Evolutionary conservation across 2,888 invertebrate genomes (phyloP), one percentile per base, ranked within the genome.

Genomic region (Thumatha senex): DNA sequence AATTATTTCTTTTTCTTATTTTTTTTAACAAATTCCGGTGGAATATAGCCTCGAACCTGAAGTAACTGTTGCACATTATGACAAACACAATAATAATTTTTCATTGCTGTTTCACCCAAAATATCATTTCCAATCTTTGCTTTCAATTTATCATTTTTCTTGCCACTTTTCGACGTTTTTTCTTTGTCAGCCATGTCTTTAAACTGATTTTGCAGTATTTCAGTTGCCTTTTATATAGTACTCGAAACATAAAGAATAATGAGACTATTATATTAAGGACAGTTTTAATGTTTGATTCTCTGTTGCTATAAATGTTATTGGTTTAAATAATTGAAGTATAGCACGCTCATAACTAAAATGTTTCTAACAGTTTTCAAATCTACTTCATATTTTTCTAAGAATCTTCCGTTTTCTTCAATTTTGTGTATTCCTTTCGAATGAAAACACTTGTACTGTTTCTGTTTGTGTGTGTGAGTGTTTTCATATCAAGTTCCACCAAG

Each of bases 81-180:
- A 66, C 98, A 98, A 0, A 96, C 97, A 74, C 96, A 97, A 79
- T 98, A 98, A 0, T 98, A 97, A 74, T 98, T 98, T 62, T 97
- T 96, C 97, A 98, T 98, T 0, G 97, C 98, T 2, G 96, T 95
- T 67, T 97, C 96, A 60, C 96, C 96, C 72, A 98, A 94, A 72
- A 98, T 96, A 71, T 98, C 97, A 46, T 96, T 95, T 33, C 95
- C 94, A 70, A 95, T 95, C 68, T 95, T 93, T 3, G 94, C 93
- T 70, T 90, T 90, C 0, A 94, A 93, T 43, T 91, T 94, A 54
- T 93, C 92, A 61, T 93, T 92, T 63, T 92, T 91, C 55, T 89
- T 91, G 7, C 79, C 87, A 9, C 74, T 88, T 68, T 90, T 87
- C 58, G 88, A 88, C 12, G 79, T 80, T 78, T 89, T 79, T 1